Base-by-base conservation (phyloP, 2,888 invertebrate genomes). In the Dioctria linearis region DNA sequence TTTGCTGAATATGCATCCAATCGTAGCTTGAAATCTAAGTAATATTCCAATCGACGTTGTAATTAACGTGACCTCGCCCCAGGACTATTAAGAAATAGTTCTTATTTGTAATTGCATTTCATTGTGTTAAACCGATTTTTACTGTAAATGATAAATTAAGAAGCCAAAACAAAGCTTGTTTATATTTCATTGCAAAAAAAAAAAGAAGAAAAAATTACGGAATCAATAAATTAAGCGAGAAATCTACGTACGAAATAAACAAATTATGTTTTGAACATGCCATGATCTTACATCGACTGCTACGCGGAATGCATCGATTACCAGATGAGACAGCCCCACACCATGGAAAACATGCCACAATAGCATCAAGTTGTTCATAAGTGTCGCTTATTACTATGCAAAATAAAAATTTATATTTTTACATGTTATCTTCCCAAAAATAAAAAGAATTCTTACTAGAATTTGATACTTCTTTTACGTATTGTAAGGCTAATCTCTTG, bases 301-400 rank as follows among this genome's bases (percentile, higher is more conserved):
- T 91, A 86, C 91, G 90, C 71, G 92, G 91, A 84, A 92, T 91
- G 86, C 92, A 92, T 87, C 92, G 90, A 86, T 91, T 91, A 84
- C 91, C 91, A 82, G 91, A 91, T 83, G 91, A 91, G 67, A 89
- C 89, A 80, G 89, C 88, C 83, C 91, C 90, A 89, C 94, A 94
- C 94, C 94, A 94, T 83, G 94, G 94, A 89, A 94, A 94, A 89
- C 94, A 94, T 86, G 94, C 93, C 84, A 94, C 93, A 90, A 94
- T 90, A 83, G 93, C 93, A 90, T 94, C 93, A 89, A 93, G 91
- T 88, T 93, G 93, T 87, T 94, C 94, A 89, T 94, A 93, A 83
- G 93, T 94, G 89, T 94, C 94, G 84, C 88, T 88, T 83, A 89
- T 89, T 83, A 89, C 89, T 89, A 85, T 46, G 40, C 25, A 25